Evolutionary conservation across 2,113 vertebrate species (phyloP), one percentile per base, ranked within the genome.

Genomic region (Columba janthina): DNA sequence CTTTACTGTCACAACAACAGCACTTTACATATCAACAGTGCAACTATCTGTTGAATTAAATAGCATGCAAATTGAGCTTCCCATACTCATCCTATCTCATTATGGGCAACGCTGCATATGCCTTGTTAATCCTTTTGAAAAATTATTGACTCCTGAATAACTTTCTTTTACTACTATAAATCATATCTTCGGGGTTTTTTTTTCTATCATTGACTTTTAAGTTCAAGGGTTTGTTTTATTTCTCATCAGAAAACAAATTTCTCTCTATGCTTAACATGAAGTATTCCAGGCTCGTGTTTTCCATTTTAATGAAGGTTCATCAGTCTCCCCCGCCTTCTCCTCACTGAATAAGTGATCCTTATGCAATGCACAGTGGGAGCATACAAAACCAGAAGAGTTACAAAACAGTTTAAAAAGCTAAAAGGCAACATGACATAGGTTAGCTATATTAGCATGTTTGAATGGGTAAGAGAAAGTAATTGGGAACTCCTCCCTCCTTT

Each of bases 161-260:
- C 73, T 96, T 92, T 73, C 50, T 90, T 92, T 91, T 80, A n/a
- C 64, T 74, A 21, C 65, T 66, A 42, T 85, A 96, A 84, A 74
- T 81, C 51, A 50, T 65, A 73, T 57, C 61, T 90, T 84, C n/a
- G 40, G 64, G 26, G 6, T 2, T 2, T 18, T 72, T 90, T 28
- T 44, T 67, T 28, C 60, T 89, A 67, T 91, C 77, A 71, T 84
- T 96, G 94, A 97, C 89, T 94, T 96, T 83, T 62, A 90, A 96
- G 96, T 96, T 95, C 96, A 97, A 96, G 88, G 50, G 50, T 87
- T 77, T 91, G 44, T 73, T 97, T 97, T 96, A 94, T 92, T 96
- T 96, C 72, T 88, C 89, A 86, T 94, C 87, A 85, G 87, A 94
- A 92, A 95, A 88, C 89, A 94, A 85, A 90, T 86, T 93, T 94